Evolutionary conservation across 1,140 invertebrate genomes (phyloP).

Genomic region (Brachionus asplanchnoidis): DNA sequence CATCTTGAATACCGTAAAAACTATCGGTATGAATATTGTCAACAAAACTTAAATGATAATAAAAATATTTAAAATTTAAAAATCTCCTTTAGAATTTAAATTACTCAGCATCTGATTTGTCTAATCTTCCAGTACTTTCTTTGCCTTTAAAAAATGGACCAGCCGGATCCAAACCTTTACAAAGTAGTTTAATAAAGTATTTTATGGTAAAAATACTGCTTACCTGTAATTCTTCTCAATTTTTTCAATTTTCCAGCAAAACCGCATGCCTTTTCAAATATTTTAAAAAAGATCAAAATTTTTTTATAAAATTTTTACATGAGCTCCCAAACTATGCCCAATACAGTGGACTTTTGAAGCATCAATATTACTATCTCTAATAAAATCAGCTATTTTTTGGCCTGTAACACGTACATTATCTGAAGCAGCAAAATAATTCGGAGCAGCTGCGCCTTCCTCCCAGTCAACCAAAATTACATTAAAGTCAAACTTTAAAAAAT

Average conservation of each 20-base stretch:
- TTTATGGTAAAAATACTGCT: conserved; percentile 49
- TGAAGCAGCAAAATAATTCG: conserved; percentile 65
- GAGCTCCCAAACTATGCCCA: conserved; percentile 83
- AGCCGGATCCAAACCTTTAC: conserved; percentile 71
- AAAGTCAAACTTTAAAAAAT: neutral
- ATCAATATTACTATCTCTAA: conserved; percentile 42
- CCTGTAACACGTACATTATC: conserved; percentile 72
- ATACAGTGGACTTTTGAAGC: conserved; percentile 65
- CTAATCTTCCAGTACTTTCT: conserved; percentile 72
- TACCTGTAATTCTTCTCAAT: conserved; percentile 71
- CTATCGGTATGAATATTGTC: conserved; percentile 92
- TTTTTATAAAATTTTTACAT: conserved; percentile 58
- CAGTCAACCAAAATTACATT: conserved; percentile 37
- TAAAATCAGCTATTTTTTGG: conserved; percentile 71
- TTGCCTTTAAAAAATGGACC: conserved; percentile 82
- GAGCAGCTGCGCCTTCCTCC: conserved; percentile 15
- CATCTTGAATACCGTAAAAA: conserved; percentile 48
- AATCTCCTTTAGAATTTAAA: neutral
- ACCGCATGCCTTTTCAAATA: conserved; percentile 59
- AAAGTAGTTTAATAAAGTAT: neutral
- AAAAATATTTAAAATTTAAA: too few species aligned
- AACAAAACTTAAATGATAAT: conserved; percentile 62
- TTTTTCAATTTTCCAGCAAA: conserved; percentile 79
- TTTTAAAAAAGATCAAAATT: neutral
- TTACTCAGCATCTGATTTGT: conserved; percentile 79